Evolutionary conservation across 2,113 vertebrate species (phyloP).

Genomic region (Myotis davidii): DNA sequence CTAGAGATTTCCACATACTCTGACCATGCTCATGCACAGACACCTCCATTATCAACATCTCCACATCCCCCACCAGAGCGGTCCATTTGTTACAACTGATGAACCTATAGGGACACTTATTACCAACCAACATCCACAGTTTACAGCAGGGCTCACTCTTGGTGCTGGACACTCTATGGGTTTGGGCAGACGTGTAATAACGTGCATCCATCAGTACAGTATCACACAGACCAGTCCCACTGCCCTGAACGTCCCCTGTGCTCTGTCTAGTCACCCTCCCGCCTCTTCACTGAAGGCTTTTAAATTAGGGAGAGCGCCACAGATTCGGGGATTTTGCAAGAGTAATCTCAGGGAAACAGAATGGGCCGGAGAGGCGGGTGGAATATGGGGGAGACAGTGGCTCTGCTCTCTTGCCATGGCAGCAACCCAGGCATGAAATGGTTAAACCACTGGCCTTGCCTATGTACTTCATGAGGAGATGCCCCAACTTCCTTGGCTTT

Average conservation of each 20-base stretch:
- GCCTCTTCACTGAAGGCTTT: neutral
- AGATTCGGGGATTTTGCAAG: neutral
- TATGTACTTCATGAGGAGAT: neutral
- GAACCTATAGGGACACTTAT: neutral
- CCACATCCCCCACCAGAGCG: neutral
- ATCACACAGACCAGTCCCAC: too few species aligned
- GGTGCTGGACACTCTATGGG: fast-evolving
- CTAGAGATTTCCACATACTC: neutral
- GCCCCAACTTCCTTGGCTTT: neutral
- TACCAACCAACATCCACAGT: neutral
- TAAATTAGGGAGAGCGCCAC: neutral
- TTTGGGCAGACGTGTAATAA: neutral
- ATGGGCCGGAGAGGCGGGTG: neutral
- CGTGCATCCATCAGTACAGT: neutral
- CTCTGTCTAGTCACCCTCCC: neutral
- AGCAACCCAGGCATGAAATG: neutral
- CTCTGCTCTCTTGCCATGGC: fast-evolving
- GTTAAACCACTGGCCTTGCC: neutral
- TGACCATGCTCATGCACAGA: fast-evolving
- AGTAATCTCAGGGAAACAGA: neutral
- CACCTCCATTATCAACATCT: neutral
- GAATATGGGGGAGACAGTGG: fast-evolving
- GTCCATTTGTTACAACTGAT: neutral
- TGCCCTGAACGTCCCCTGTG: neutral
- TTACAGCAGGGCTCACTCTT: neutral